phyloP scores from a whole-genome alignment of 2,797 vertebrate species.

The Thalassophryne amazonica region DNA sequence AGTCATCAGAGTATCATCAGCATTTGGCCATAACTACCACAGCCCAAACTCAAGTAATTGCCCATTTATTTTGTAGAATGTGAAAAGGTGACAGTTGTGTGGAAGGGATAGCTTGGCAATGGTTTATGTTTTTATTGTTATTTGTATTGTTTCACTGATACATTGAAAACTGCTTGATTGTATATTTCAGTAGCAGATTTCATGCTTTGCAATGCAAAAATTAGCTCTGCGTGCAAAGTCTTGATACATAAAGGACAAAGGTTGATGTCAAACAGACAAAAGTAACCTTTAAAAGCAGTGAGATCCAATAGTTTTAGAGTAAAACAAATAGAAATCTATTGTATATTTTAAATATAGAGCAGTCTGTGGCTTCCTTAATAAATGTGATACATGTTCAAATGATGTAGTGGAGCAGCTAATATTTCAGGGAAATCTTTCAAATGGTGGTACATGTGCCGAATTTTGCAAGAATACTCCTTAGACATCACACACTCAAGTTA shows the following conservation, averaged over 20 bases:
- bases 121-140: background rate
- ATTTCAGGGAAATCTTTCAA: too few relatives aligned
- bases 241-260: background rate
- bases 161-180: background rate
- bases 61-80: conserved; percentile 14
- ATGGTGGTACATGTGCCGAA: too few relatives aligned
- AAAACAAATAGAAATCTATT: background rate
- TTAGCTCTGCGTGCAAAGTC: background rate
- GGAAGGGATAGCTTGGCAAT: conserved; percentile 9
- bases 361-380: background rate
- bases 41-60: conserved; percentile 15
- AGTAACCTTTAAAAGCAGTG: background rate
- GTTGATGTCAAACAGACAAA: background rate
- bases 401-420: too few relatives aligned
- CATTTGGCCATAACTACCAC: conserved; percentile 36
- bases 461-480: too few relatives aligned
- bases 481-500: too few relatives aligned
- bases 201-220: background rate
- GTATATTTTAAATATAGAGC: background rate
- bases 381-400: too few relatives aligned
- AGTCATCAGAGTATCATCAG: conserved; percentile 52
- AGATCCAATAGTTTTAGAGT: background rate
- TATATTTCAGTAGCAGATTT: background rate
- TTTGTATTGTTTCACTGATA: conserved; percentile 2
- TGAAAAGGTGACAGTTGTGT: background rate